phyloP scores from a whole-genome alignment of 1,140 invertebrate species.

The Sitophilus oryzae region DNA sequence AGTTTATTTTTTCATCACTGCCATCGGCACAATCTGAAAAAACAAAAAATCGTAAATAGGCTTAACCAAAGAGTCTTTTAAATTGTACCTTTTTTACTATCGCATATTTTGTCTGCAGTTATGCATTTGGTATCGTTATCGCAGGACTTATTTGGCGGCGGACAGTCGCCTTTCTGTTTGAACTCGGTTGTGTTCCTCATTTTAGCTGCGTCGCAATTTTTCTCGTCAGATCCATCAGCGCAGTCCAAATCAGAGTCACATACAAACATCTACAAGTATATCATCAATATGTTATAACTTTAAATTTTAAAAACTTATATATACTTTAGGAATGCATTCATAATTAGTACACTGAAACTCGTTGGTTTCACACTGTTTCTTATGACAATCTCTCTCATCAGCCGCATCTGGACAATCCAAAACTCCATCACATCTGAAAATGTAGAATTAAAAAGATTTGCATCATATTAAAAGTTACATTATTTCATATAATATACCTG shows the following conservation, averaged over 20 bases:
- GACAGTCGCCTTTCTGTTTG: constrained; percentile 44
- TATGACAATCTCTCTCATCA: constrained; percentile 52
- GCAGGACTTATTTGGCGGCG: constrained; percentile 56
- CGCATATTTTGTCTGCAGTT: constrained; percentile 58
- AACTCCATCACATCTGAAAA: constrained; percentile 32
- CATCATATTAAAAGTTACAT: too few species aligned
- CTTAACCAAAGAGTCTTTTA: neutral
- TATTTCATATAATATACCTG: constrained; percentile 9
- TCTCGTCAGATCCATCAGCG: constrained; percentile 61
- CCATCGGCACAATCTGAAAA: constrained; percentile 25
- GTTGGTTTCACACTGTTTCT: constrained; percentile 45
- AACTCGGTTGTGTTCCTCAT: constrained; percentile 30
- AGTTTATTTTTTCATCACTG: constrained; percentile 19
- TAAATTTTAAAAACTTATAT: neutral
- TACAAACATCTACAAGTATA: constrained; percentile 55
- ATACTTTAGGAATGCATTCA: constrained; percentile 55
- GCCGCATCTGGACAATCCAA: constrained; percentile 49
- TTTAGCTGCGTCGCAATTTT: constrained; percentile 54
- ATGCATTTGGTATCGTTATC: constrained; percentile 64
- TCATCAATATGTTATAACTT: neutral
- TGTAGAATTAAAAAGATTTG: too few species aligned
- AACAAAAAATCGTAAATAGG: neutral
- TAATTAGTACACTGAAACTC: constrained; percentile 53
- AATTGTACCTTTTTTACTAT: constrained; percentile 39
- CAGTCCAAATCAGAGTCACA: constrained; percentile 68